These are phyloP conservation scores for Sminthurinus signatus DNA, from an alignment of 1,140 invertebrate genomes.

Conservation along the genomic window DNA sequence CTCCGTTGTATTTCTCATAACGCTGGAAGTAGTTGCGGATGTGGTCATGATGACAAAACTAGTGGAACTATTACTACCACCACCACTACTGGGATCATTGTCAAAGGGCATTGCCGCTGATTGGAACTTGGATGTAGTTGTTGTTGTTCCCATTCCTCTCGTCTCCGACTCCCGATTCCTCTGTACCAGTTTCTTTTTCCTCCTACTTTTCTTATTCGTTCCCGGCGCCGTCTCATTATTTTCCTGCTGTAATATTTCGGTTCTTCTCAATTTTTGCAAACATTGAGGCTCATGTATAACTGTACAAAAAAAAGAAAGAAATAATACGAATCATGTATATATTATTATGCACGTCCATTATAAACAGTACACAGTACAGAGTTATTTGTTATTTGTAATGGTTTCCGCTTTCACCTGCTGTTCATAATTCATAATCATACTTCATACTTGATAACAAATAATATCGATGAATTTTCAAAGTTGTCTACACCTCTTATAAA, in stretches of 20 bases:
- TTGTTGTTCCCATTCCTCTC: neutral
- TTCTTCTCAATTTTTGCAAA: constrained; percentile 61
- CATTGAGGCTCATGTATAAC: constrained; percentile 70
- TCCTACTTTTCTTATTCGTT: constrained; percentile 1
- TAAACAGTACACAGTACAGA: too few relatives aligned
- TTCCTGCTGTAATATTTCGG: constrained; percentile 25
- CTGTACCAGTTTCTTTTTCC: constrained; percentile 10
- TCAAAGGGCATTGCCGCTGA: too few relatives aligned
- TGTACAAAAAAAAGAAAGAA: neutral
- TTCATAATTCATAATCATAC: too few relatives aligned
- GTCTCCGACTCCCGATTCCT: constrained; percentile 4
- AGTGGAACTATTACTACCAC: neutral
- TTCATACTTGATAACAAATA: too few relatives aligned
- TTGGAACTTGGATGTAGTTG: too few relatives aligned
- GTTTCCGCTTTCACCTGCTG: too few relatives aligned
- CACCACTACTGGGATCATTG: neutral
- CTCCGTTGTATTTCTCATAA: neutral
- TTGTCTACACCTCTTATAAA: too few relatives aligned
- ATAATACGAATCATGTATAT: too few relatives aligned
- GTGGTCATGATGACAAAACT: constrained; percentile 12
- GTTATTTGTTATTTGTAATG: too few relatives aligned
- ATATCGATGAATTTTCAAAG: too few relatives aligned
- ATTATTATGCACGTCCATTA: too few relatives aligned
- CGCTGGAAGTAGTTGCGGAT: neutral
- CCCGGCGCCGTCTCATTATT: neutral